phyloP scores from a whole-genome alignment of 2,113 vertebrate genomes.

The Vidua macroura region DNA sequence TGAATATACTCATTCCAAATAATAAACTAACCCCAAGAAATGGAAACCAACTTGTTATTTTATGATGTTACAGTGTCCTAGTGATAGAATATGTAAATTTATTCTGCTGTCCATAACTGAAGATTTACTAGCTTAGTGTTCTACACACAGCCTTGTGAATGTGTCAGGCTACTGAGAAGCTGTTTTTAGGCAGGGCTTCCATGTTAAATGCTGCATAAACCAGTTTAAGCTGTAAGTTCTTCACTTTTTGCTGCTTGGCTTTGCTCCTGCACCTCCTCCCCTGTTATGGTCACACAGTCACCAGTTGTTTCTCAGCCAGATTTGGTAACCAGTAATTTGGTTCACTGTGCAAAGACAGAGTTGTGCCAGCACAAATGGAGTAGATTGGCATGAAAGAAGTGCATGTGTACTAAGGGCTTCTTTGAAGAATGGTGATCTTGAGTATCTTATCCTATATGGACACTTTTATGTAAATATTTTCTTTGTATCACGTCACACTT shows the following conservation, averaged over 20 bases:
- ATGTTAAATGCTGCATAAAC: neutral
- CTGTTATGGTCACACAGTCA: neutral
- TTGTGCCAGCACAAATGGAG: neutral
- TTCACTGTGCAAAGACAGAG: neutral
- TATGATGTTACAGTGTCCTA: neutral
- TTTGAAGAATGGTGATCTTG: neutral
- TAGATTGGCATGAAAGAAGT: neutral
- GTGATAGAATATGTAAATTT: neutral
- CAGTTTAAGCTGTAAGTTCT: neutral
- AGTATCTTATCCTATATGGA: neutral
- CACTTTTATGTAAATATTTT: neutral
- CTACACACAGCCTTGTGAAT: neutral
- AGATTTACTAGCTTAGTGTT: neutral
- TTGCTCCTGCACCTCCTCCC: neutral
- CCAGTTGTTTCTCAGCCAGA: neutral
- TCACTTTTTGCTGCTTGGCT: neutral
- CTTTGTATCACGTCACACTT: neutral
- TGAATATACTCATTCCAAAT: neutral
- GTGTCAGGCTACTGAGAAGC: neutral
- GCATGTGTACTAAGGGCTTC: neutral
- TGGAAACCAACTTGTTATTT: neutral
- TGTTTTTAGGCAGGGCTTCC: neutral
- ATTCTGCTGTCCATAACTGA: neutral
- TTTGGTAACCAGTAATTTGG: too few species aligned
- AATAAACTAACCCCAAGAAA: neutral